Evolutionary conservation across 2,113 vertebrate species (phyloP).

Genomic region (Budorcas taxicolor): DNA sequence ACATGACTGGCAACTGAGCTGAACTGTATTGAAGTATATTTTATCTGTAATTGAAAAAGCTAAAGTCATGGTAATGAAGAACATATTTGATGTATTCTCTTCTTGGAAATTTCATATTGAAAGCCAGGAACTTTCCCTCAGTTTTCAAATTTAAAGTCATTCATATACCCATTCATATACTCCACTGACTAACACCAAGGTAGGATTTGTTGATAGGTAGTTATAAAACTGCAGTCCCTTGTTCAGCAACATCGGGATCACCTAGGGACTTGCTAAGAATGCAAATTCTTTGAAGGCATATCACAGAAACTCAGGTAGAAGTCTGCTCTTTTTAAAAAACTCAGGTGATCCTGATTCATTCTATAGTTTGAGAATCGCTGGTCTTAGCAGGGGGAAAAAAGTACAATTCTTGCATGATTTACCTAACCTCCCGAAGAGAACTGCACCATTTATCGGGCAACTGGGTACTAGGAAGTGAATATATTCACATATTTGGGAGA

Average conservation of each 20-base stretch:
- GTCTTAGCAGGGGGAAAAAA: neutral
- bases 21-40: neutral
- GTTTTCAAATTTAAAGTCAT: neutral
- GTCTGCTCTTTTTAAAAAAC: neutral
- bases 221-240: neutral
- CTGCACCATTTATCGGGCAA: neutral
- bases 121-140: neutral
- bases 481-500: neutral
- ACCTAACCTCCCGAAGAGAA: neutral
- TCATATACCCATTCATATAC: neutral
- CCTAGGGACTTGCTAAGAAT: neutral
- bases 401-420: neutral
- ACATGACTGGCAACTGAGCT: neutral
- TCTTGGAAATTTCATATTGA: neutral
- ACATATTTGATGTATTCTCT: neutral
- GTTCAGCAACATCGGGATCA: neutral
- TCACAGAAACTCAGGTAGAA: neutral
- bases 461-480: neutral
- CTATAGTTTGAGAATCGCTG: neutral
- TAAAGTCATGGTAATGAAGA: neutral
- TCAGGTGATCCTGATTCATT: neutral
- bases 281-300: neutral
- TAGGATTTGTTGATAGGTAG: neutral
- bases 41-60: neutral
- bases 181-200: neutral